A percentile compares a stretch with the other conserved stretches of the same genome.
Conservation (phyloP, 2,113 vertebrate species). For the Glaucomys volans region DNA sequence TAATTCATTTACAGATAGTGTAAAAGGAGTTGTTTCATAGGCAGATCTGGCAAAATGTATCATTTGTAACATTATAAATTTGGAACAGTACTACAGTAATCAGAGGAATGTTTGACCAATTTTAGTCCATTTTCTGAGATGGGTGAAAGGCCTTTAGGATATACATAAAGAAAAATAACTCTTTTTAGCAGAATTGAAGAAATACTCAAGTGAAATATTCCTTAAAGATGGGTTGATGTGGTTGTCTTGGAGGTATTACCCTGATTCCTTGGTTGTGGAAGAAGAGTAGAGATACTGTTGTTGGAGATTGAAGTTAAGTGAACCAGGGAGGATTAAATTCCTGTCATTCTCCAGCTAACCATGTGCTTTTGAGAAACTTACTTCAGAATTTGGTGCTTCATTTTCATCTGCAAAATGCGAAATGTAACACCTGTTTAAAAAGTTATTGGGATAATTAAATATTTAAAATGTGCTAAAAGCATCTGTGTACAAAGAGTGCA, state of each 20-base stretch:
- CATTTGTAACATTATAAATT: slow-evolving; percentile 30
- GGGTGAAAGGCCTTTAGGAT: not conserved
- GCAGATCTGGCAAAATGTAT: not conserved
- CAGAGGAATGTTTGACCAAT: not conserved
- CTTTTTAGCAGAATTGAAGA: not conserved
- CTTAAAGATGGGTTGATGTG: not conserved
- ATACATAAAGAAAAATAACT: not conserved
- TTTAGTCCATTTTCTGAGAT: not conserved
- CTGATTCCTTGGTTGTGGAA: not conserved
- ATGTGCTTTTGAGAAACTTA: not conserved
- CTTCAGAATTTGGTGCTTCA: not conserved
- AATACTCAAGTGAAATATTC: not conserved
- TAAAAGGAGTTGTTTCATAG: not conserved
- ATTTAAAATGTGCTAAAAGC: not conserved
- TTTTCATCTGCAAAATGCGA: not conserved
- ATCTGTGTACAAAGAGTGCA: not conserved
- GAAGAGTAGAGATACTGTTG: not conserved
- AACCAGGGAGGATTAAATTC: not conserved
- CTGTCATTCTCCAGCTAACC: not conserved
- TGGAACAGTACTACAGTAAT: not conserved
- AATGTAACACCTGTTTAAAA: not conserved
- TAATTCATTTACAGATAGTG: not conserved
- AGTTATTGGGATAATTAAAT: not conserved
- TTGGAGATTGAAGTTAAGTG: not conserved
- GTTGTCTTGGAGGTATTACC: not conserved